Evolutionary conservation across 2,888 invertebrate species (phyloP).

Genomic region (Amphipyra berbera): DNA sequence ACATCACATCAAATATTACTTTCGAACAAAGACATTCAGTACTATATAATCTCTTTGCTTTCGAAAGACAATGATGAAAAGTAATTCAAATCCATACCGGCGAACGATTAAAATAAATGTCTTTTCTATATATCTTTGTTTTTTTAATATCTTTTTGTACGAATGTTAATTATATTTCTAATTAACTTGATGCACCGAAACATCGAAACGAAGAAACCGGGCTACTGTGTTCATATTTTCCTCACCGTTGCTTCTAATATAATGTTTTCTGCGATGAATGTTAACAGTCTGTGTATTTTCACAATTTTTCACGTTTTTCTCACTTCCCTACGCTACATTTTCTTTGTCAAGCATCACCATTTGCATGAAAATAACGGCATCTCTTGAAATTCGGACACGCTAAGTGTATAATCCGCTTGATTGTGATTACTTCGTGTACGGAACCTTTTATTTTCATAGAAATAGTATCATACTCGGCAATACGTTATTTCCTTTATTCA

Average conservation of each 20-base stretch:
- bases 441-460: too few relatives aligned
- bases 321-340: slow-evolving; percentile 1
- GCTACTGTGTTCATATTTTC: neutral
- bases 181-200: neutral
- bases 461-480: too few relatives aligned
- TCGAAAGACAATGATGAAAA: too few relatives aligned
- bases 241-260: neutral
- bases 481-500: too few relatives aligned
- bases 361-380: slow-evolving; percentile 10
- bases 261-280: slow-evolving; percentile 2
- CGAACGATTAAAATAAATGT: too few relatives aligned
- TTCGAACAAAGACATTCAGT: too few relatives aligned
- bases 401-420: neutral
- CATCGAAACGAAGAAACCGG: neutral
- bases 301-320: neutral
- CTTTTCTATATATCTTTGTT: too few relatives aligned
- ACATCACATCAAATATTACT: too few relatives aligned
- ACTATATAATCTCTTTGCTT: too few relatives aligned
- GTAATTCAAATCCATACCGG: too few relatives aligned
- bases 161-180: neutral
- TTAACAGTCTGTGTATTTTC: slow-evolving; percentile 7
- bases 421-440: neutral
- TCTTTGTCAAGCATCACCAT: slow-evolving; percentile 4
- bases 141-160: too few relatives aligned
- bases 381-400: neutral